These are phyloP conservation scores for Mustela erminea DNA, from an alignment of 2,797 vertebrate species.

Conservation along the genomic window DNA sequence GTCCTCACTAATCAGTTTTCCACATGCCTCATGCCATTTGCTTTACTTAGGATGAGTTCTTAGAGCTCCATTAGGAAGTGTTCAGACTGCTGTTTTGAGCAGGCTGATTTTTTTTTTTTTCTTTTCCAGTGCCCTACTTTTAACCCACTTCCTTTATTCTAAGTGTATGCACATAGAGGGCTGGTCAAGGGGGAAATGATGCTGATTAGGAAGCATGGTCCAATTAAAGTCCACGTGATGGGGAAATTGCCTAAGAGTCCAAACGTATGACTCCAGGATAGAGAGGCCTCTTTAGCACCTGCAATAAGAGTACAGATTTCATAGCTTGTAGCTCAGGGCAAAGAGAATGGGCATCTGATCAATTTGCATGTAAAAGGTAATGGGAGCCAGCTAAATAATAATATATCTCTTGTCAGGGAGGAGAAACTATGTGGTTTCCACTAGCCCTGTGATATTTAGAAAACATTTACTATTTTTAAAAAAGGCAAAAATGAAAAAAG, in stretches of 20 bases:
- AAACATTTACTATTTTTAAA: constrained; percentile 7
- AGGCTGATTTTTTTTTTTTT: constrained; percentile 26
- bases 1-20: constrained; percentile 81
- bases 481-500: background rate
- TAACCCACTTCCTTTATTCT: constrained; percentile 70
- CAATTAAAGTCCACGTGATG: constrained; percentile 69
- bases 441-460: constrained; percentile 29
- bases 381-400: constrained; percentile 60
- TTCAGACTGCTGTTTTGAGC: constrained; percentile 66
- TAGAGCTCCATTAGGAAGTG: constrained; percentile 66
- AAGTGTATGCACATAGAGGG: constrained; percentile 58
- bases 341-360: constrained; percentile 68
- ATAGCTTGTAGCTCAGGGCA: constrained; percentile 68
- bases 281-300: constrained; percentile 71
- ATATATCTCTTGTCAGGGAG: background rate
- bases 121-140: constrained; percentile 67
- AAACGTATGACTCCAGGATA: constrained; percentile 84
- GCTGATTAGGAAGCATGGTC: constrained; percentile 76
- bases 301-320: constrained; percentile 65
- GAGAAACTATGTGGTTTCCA: background rate
- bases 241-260: constrained; percentile 84
- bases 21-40: constrained; percentile 78
- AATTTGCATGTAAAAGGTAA: constrained; percentile 72
- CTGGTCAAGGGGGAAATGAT: constrained; percentile 74
- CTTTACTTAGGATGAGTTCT: constrained; percentile 74